Evolutionary conservation across 2,888 invertebrate genomes (phyloP).

Genomic region (Drosophila robusta): DNA sequence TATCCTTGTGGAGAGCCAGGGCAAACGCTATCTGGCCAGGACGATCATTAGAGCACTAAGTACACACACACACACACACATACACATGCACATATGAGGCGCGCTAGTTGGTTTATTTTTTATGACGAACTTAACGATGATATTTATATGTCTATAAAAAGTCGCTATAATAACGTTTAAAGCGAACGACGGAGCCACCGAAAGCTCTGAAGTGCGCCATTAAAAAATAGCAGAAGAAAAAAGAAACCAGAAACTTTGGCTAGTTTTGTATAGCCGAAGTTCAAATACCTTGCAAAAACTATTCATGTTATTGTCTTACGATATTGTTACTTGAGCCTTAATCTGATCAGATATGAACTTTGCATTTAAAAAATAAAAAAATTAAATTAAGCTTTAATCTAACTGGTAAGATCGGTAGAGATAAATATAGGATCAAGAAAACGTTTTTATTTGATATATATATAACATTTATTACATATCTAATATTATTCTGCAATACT

Average conservation of each 20-base stretch:
- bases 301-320: no score
- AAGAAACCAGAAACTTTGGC: conserved; percentile 11
- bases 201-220: conserved; percentile 67
- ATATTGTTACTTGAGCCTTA: no score
- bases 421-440: no score
- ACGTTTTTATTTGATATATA: no score
- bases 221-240: conserved; percentile 50
- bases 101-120: conserved; percentile 55
- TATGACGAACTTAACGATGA: conserved; percentile 75
- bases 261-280: conserved; percentile 1
- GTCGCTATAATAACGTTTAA: conserved; percentile 75
- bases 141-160: conserved; percentile 74
- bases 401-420: no score
- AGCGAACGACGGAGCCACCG: conserved; percentile 50
- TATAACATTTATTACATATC: no score
- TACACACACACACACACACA: conserved; percentile 19
- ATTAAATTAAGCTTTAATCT: no score
- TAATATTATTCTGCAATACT: no score
- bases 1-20: conserved; percentile 56
- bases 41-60: conserved; percentile 57
- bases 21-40: conserved; percentile 55
- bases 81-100: conserved; percentile 7
- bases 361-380: no score
- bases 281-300: conserved; percentile 8
- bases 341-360: no score